Evolutionary conservation across 2,113 vertebrate genomes (phyloP), one percentile per base, ranked within the genome.

Genomic region (Nothoprocta pentlandii): DNA sequence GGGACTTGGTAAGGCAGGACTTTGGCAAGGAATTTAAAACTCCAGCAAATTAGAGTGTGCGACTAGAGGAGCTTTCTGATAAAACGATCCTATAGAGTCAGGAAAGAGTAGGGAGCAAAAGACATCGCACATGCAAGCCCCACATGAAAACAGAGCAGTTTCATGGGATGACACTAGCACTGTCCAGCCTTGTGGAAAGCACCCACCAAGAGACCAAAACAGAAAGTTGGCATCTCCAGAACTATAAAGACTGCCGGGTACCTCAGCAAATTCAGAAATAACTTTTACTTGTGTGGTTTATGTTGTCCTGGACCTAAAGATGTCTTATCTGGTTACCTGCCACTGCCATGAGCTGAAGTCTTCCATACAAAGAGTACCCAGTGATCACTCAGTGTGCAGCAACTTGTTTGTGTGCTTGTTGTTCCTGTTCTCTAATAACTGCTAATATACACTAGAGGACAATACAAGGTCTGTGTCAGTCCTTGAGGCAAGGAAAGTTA

Each of bases 401-500:
- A 95, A 78, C 86, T 93, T 86, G 80, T 93, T 94, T 84, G 87
- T 30, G 25, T 96, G 86, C 91, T 87, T 64, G 83, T 92, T 94
- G 92, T 89, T 96, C 95, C 96, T 93, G 86, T 96, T 93, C 91
- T 90, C 69, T 90, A 67, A 58, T 56, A 84, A 86, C 34, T 81
- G 69, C 77, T 95, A 47, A 92, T 87, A 79, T 81, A 76, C 3
- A 58, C 86, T 80, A 87, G 69, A 86, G 87, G 80, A 89, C 77
- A 51, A 16, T 56, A 53, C 62, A 84, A 69, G 39, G 89, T 75
- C 78, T 79, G 41, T 90, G 94, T 87, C 86, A 73, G 66, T 95
- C 92, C 95, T 94, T 76, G 89, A 96, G 96, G 96, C 96, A 95
- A 95, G 91, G 92, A 92, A 96, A 94, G 74, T 91, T 94, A 93